Evolutionary conservation across 2,888 invertebrate species (phyloP).

Genomic region (Heterodera filipjevi): DNA sequence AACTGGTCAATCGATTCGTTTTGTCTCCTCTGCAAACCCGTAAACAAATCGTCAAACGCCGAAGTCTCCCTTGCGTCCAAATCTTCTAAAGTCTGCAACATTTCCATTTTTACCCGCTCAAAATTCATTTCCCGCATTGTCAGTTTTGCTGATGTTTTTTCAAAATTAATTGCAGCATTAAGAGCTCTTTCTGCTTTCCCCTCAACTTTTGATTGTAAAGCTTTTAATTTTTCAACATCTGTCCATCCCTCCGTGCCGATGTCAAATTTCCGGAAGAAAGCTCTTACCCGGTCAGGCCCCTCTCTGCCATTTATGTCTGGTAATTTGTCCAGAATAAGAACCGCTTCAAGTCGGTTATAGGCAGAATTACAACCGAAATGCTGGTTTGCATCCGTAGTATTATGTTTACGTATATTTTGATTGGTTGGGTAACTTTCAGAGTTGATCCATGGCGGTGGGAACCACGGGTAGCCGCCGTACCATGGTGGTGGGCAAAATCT

Average conservation of each 20-base stretch:
- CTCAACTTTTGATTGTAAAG: not conserved
- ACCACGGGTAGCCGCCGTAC: too few species aligned
- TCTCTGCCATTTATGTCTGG: slow-evolving; percentile 15
- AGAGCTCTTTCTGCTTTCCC: slow-evolving; percentile 15
- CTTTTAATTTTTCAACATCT: not conserved
- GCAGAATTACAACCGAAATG: not conserved
- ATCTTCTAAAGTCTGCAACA: slow-evolving; percentile 2
- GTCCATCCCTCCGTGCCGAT: slow-evolving; percentile 16
- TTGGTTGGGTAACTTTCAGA: not conserved
- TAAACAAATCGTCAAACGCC: slow-evolving; percentile 13
- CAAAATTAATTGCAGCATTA: not conserved
- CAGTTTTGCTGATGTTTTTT: not conserved
- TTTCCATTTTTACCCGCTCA: not conserved
- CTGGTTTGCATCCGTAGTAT: not conserved
- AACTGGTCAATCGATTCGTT: slow-evolving; percentile 16
- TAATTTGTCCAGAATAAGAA: slow-evolving; percentile 6
- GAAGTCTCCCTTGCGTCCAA: slow-evolving; percentile 4
- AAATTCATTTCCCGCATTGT: not conserved
- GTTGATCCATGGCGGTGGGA: too few species aligned
- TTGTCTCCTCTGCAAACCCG: not conserved
- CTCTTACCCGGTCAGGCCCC: not conserved
- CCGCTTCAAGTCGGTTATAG: slow-evolving; percentile 9
- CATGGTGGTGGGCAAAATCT: too few species aligned
- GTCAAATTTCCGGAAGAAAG: slow-evolving; percentile 16
- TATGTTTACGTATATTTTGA: not conserved